Evolutionary conservation across 2,113 vertebrate species (phyloP).

Genomic region (Numida meleagris): DNA sequence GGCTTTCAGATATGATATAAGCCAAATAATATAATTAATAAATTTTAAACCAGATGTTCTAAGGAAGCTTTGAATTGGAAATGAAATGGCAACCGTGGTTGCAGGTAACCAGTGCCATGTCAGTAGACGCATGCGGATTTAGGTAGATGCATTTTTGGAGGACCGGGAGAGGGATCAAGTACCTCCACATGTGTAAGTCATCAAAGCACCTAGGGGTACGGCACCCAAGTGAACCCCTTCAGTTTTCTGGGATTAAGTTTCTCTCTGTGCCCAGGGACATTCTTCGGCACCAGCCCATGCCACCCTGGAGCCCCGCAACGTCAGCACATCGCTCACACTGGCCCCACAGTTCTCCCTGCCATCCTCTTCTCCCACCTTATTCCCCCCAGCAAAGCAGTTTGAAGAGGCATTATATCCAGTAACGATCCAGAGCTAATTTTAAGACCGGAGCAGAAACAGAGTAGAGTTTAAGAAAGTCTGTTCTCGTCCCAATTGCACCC

Average conservation of each 20-base stretch:
- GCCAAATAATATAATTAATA: background rate
- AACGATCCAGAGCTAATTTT: fast-evolving
- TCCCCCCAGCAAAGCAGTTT: background rate
- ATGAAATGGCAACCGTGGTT: background rate
- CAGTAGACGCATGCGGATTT: background rate
- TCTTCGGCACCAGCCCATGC: fast-evolving
- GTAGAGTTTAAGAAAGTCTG: fast-evolving
- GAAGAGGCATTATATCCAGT: background rate
- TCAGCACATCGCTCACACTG: too few relatives aligned
- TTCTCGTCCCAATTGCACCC: background rate
- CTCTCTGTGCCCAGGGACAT: fast-evolving
- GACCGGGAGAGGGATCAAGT: background rate
- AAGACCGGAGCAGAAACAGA: background rate
- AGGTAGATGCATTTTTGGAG: background rate
- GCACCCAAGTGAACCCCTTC: fast-evolving
- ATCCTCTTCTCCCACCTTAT: background rate
- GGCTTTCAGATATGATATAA: background rate
- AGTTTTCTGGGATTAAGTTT: background rate
- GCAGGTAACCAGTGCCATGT: background rate
- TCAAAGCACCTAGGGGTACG: background rate
- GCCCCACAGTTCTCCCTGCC: background rate
- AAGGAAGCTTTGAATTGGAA: background rate
- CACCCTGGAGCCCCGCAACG: background rate
- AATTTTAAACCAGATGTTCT: background rate
- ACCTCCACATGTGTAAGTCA: background rate